Evolutionary conservation across 2,888 invertebrate species (phyloP).

Genomic region (Sussaba pulchella): DNA sequence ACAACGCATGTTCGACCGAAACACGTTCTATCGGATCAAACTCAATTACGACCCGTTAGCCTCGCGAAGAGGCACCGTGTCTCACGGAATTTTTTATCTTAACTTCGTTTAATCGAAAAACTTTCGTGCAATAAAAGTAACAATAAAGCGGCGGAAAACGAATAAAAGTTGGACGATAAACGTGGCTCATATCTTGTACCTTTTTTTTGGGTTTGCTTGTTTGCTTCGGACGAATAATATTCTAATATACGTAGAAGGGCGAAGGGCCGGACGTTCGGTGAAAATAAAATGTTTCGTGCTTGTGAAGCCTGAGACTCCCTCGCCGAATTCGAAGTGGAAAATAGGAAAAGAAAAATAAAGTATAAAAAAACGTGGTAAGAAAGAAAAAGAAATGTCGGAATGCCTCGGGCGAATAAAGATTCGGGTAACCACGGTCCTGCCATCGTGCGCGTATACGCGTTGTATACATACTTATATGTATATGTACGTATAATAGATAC

Average conservation of each 20-base stretch:
- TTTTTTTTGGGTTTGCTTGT: not conserved
- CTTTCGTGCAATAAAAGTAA: conserved; percentile 21
- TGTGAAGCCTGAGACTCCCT: conserved; percentile 20
- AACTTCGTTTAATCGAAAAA: conserved; percentile 34
- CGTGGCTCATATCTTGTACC: conserved; percentile 9
- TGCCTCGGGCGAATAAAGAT: conserved; percentile 40
- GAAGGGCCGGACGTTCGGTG: conserved; percentile 22
- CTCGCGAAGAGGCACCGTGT: not conserved
- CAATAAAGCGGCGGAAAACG: not conserved
- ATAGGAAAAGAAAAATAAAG: conserved; percentile 13
- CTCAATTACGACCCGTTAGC: not conserved
- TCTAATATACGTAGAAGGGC: conserved; percentile 28
- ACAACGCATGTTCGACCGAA: not conserved
- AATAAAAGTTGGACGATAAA: conserved; percentile 39
- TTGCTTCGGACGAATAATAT: conserved; percentile 40
- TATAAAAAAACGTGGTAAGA: not conserved
- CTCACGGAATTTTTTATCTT: conserved; percentile 8
- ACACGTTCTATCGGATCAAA: not conserved
- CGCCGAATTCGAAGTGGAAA: conserved; percentile 36
- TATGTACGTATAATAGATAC: conserved; percentile 31
- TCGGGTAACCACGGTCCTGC: conserved; percentile 28
- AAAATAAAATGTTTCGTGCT: conserved; percentile 34
- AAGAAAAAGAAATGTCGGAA: conserved; percentile 20
- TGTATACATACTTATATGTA: not conserved
- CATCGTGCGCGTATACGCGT: not conserved